Evolutionary conservation across 2,113 vertebrate species (phyloP), one percentile per base, ranked within the genome.

Genomic region (Leptocoma aspasia): DNA sequence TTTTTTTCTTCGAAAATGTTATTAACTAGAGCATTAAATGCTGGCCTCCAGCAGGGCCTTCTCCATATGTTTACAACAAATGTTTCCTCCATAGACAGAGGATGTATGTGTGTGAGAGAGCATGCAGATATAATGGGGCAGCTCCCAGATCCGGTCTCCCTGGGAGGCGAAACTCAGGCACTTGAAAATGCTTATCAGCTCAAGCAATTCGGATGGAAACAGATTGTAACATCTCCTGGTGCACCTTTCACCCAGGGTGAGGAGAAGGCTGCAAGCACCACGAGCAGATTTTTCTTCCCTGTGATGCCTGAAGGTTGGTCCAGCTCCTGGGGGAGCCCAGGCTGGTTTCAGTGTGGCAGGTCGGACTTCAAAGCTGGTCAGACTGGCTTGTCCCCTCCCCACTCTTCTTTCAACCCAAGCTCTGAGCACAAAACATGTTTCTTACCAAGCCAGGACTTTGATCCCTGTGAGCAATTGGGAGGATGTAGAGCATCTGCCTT

Each of bases 1-100:
- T n/a, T n/a, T 64, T 56, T 47, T 27, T 4, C 28, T 86, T 92
- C 1, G 1, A 92, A 97, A 95, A 94, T 88, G 78, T 89, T 97
- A 97, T 98, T 98, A 98, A 98, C 97, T 98, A 94, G 97, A 98
- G 98, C 98, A 97, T 98, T 98, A 98, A 98, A 98, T 98, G 96
- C 87, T 97, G 97, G 97, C 97, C 97, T 97, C 92, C 93, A 97
- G 98, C 97, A 96, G 95, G 88, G 70, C 92, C 83, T 77, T 94
- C 72, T 97, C 98, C 98, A 98, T 98, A 98, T 98, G 98, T 86
- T 97, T 94, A 70, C 81, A 95, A 95, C 94, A 65, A 96, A 96
- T 96, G 76, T 96, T 90, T 95, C 49, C 84, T 96, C 82, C 72
- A 28, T 26, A 73, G 91, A 78, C 86, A 53, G 28, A 47, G 68